Conservation (phyloP, 92 coral and sea anemone species). For the Galaxea fascicularis region DNA sequence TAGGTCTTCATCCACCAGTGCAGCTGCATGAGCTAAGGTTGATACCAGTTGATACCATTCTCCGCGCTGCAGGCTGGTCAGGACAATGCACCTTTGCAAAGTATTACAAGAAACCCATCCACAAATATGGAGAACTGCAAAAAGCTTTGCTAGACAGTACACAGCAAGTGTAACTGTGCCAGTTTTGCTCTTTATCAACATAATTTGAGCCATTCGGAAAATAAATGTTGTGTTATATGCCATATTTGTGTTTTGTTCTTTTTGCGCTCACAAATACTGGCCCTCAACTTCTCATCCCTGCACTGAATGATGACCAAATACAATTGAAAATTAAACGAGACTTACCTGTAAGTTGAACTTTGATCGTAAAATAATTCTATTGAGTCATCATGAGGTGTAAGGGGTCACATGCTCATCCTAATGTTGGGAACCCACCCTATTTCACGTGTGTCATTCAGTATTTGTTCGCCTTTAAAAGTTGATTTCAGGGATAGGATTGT, state of each 20-base stretch:
- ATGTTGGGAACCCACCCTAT: constrained; percentile 24
- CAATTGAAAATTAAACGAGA: too few relatives aligned
- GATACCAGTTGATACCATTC: constrained; percentile 45
- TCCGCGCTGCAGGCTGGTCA: constrained; percentile 66
- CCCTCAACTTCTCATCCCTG: constrained; percentile 66
- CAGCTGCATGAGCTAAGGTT: constrained; percentile 49
- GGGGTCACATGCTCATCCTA: constrained; percentile 63
- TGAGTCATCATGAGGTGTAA: constrained; percentile 63
- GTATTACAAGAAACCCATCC: too few relatives aligned
- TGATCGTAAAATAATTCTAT: constrained; percentile 53
- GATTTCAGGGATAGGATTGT: constrained; percentile 56
- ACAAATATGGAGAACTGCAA: constrained; percentile 50
- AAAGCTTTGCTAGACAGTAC: constrained; percentile 32
- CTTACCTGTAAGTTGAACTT: too few relatives aligned
- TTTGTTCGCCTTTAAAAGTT: constrained; percentile 69
- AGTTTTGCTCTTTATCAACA: not conserved
- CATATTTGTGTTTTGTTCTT: not conserved
- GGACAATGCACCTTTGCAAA: too few relatives aligned
- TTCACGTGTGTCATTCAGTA: constrained; percentile 23
- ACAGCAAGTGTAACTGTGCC: constrained; percentile 3
- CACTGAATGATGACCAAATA: constrained; percentile 69
- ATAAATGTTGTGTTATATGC: not conserved
- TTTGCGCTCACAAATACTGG: constrained; percentile 56
- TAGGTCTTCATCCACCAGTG: constrained; percentile 38
- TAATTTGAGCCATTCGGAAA: not conserved